These are phyloP conservation scores for Ochlodes sylvanus DNA, from an alignment of 2,888 invertebrate species.

Conservation along the genomic window DNA sequence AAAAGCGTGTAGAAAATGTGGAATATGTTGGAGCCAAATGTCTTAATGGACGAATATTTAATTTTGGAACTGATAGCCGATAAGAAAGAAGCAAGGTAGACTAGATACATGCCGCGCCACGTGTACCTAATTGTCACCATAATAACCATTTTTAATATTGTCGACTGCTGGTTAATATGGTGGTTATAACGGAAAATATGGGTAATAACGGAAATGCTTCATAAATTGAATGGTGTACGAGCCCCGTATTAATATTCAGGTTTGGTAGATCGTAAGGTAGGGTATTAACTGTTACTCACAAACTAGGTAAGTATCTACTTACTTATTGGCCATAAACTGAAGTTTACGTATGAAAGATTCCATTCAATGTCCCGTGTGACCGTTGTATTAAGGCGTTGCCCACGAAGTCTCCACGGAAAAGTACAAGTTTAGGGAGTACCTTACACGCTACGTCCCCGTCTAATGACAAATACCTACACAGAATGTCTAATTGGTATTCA, in stretches of 20 bases:
- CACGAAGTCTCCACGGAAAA: conserved; percentile 48
- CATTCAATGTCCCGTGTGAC: conserved; percentile 41
- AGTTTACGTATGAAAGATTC: conserved; percentile 5
- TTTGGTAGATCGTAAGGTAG: background rate
- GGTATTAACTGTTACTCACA: background rate
- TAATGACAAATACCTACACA: conserved; percentile 66
- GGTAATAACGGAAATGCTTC: conserved; percentile 1
- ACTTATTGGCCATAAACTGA: conserved; percentile 8
- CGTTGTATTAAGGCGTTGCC: conserved; percentile 39
- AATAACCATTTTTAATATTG: background rate
- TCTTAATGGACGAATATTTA: too few relatives aligned
- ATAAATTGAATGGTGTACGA: background rate
- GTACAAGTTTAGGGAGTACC: conserved; percentile 49
- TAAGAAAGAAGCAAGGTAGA: too few relatives aligned
- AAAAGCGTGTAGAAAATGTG: too few relatives aligned
- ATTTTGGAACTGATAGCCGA: too few relatives aligned
- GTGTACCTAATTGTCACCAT: too few relatives aligned
- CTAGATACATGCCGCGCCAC: too few relatives aligned
- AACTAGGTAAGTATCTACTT: background rate
- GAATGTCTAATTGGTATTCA: conserved; percentile 83
- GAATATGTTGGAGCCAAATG: too few relatives aligned
- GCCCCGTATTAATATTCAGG: background rate
- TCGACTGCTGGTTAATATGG: background rate
- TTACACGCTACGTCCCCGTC: conserved; percentile 48
- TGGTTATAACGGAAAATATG: too few relatives aligned